Evolutionary conservation across 37 sponge, comb jelly and placozoan species (phyloP).

Genomic region (Agelas oroides): DNA sequence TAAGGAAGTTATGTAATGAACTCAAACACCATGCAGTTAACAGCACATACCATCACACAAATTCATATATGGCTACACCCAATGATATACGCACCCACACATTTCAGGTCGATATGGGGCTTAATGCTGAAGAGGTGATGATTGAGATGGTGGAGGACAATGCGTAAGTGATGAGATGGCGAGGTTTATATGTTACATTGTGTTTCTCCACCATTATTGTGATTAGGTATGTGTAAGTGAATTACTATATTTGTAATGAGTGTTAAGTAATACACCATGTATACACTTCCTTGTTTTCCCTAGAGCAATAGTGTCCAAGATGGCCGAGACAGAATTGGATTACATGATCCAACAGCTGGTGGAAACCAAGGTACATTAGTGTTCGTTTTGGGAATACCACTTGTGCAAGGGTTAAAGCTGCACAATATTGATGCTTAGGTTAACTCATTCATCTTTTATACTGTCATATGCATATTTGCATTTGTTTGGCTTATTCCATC

Average conservation of each 20-base stretch:
- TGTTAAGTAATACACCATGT: no score
- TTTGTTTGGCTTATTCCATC: no score
- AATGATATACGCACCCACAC: neutral
- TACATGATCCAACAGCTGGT: conserved; percentile 30
- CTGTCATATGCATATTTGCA: neutral
- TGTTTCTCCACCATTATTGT: neutral
- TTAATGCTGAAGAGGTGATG: conserved; percentile 84
- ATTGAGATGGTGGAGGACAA: conserved; percentile 83
- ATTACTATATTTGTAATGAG: neutral
- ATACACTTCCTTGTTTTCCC: no score
- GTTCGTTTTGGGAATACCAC: neutral
- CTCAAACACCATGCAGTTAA: no score
- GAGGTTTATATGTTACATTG: conserved; percentile 56
- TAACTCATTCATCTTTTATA: no score
- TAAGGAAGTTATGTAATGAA: no score
- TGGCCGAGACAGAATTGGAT: conserved; percentile 21
- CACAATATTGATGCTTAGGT: neutral
- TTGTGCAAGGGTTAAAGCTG: no score
- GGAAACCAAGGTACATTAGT: neutral
- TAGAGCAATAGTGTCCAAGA: conserved; percentile 49
- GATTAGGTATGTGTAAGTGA: conserved; percentile 10
- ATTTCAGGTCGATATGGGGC: conserved; percentile 64
- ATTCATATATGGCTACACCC: neutral
- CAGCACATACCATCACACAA: neutral
- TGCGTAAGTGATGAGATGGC: conserved; percentile 65